Evolutionary conservation across 2,797 vertebrate genomes (phyloP).

Genomic region (Poliocrania exsul): DNA sequence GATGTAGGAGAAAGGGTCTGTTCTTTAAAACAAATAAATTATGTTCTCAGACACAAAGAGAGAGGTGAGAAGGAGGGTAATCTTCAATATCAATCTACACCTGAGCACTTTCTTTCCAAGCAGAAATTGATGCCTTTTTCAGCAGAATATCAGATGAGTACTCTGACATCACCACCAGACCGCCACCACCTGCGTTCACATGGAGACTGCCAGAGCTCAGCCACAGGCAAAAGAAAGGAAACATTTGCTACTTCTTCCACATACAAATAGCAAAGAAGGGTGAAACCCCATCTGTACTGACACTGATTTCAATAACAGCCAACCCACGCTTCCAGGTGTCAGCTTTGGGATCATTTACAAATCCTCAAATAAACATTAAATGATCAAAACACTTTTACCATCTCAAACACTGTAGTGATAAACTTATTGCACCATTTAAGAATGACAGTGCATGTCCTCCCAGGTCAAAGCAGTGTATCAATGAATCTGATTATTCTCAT

Average conservation of each 20-base stretch:
- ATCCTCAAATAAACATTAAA: neutral
- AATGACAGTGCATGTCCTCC: neutral
- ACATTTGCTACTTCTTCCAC: neutral
- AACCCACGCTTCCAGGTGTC: neutral
- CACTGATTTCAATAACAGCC: neutral
- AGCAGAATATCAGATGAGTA: neutral
- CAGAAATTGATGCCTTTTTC: neutral
- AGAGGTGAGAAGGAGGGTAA: neutral
- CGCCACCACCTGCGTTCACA: neutral
- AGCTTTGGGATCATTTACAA: neutral
- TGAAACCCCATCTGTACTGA: neutral
- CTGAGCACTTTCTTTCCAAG: neutral
- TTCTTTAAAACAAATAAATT: neutral
- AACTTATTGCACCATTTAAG: neutral
- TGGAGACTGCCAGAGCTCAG: neutral
- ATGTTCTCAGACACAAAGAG: neutral
- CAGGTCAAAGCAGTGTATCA: neutral
- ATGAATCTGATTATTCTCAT: rapidly evolving
- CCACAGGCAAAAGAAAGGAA: neutral
- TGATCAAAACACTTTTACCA: neutral
- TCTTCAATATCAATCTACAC: neutral
- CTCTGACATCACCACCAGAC: neutral
- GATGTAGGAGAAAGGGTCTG: neutral
- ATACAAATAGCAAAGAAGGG: neutral
- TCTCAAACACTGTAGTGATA: neutral